phyloP scores from a whole-genome alignment of 1,140 invertebrate species.

The Mamestra configurata region DNA sequence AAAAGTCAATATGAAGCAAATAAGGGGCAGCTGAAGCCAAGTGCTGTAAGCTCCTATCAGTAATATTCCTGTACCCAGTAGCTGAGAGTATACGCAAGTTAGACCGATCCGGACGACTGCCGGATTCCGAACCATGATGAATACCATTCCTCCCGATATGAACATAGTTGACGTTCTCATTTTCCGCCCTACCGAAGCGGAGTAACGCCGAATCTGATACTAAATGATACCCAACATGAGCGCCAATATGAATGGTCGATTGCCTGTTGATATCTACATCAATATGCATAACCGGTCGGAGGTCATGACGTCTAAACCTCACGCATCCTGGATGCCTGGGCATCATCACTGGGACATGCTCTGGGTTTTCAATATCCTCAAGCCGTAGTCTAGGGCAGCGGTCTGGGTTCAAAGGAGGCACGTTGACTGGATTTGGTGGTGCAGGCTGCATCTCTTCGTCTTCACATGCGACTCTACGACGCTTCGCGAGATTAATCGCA shows the following conservation, averaged over 20 bases:
- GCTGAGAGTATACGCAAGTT: conserved; percentile 77
- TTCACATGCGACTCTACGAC: neutral
- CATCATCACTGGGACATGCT: neutral
- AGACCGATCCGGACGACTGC: conserved; percentile 69
- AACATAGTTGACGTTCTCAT: conserved; percentile 71
- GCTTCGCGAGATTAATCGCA: neutral
- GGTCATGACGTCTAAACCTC: too few species aligned
- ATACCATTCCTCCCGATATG: conserved; percentile 66
- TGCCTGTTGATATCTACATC: neutral
- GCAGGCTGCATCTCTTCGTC: neutral
- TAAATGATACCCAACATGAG: conserved; percentile 52
- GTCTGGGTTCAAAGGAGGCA: neutral
- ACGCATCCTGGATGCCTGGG: neutral
- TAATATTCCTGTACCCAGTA: conserved; percentile 90
- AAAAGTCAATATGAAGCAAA: conserved; percentile 89
- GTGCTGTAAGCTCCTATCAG: conserved; percentile 90
- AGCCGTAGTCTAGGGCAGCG: neutral
- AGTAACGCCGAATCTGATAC: conserved; percentile 72
- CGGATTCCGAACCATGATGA: neutral
- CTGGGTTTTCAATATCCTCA: neutral
- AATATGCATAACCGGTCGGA: neutral
- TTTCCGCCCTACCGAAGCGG: conserved; percentile 72
- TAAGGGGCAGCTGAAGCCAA: conserved; percentile 89
- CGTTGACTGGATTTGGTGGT: too few species aligned
- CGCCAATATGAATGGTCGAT: neutral